Evolutionary conservation across 2,888 invertebrate genomes (phyloP), one percentile per base, ranked within the genome.

Genomic region (Augochlorella aurata): DNA sequence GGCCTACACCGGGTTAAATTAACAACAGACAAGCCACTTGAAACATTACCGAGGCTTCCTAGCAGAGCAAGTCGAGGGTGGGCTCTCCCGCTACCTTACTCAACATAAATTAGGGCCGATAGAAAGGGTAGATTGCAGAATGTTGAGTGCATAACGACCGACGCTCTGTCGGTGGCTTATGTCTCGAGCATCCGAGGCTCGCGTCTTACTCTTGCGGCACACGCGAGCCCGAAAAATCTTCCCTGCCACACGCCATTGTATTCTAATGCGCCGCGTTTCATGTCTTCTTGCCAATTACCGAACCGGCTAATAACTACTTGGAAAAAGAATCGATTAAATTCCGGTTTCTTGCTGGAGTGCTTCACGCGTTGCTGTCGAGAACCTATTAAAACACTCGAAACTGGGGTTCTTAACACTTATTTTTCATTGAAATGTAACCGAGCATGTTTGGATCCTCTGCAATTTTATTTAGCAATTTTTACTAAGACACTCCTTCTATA

Each of bases 41-140:
- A 93, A 93, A 92, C 93, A 93, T 93, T 92, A 91, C 92, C 92
- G 89, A 90, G 92, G 90, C 90, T 90, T 92, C 89, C 90, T 90
- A 86, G 87, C 87, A 83, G 82, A 89, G 87, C 87, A 87, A 85
- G 86, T 75, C 84, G 85, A 85, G 90, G 90, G 87, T 86, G 87
- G 90, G 90, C 89, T 84, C 86, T 85, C 87, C 90, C 87, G 91
- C 91, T 91, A 89, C 92, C 92, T 92, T 91, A 90, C 92, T 92
- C 92, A 91, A 93, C 92, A 93, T 93, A 93, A 93, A 93, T 93
- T 92, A 93, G 92, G 90, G 89, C 90, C 92, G 93, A 93, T 93
- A 91, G 92, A 92, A 92, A 91, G 93, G 92, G 93, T 93, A 93
- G 93, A 93, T 93, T 93, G 92, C 89, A 90, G 89, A 93, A 92